Percentiles rank a stretch among this genome's conserved stretches.
Evolutionary conservation across 2,888 invertebrate genomes (phyloP).

Genomic region (Cyaniris semiargus): DNA sequence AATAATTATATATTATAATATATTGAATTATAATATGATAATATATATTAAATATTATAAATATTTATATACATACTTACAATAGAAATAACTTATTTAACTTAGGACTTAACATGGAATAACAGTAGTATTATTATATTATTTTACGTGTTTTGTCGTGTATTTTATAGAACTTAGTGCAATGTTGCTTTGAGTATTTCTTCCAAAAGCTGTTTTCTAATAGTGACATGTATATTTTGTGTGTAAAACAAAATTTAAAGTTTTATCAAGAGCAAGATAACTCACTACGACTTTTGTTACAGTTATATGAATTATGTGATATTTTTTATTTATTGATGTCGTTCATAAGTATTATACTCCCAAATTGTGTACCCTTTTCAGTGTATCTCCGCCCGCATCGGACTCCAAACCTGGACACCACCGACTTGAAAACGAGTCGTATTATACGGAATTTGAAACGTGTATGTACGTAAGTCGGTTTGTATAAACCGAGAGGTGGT

Average conservation of each 20-base stretch:
- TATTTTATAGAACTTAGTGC: not conserved
- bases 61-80: too few species aligned
- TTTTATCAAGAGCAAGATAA: not conserved
- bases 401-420: conserved; percentile 54
- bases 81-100: too few species aligned
- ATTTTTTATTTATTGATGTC: not conserved
- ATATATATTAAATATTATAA: too few species aligned
- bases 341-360: not conserved
- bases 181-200: not conserved
- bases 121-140: too few species aligned
- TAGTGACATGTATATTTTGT: not conserved
- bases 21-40: too few species aligned
- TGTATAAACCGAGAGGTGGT: conserved; percentile 39
- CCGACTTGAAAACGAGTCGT: conserved; percentile 61
- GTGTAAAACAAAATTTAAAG: not conserved
- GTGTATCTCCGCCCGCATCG: conserved; percentile 61
- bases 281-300: not conserved
- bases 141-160: too few species aligned
- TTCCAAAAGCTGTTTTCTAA: not conserved
- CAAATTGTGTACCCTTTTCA: conserved; percentile 52
- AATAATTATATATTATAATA: too few species aligned
- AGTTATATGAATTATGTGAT: not conserved
- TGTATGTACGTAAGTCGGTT: conserved; percentile 70
- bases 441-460: conserved; percentile 68
- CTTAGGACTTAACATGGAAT: too few species aligned